These are phyloP conservation scores for Amblyopsis rosae DNA, from an alignment of 2,113 vertebrate species.

Conservation along the genomic window DNA sequence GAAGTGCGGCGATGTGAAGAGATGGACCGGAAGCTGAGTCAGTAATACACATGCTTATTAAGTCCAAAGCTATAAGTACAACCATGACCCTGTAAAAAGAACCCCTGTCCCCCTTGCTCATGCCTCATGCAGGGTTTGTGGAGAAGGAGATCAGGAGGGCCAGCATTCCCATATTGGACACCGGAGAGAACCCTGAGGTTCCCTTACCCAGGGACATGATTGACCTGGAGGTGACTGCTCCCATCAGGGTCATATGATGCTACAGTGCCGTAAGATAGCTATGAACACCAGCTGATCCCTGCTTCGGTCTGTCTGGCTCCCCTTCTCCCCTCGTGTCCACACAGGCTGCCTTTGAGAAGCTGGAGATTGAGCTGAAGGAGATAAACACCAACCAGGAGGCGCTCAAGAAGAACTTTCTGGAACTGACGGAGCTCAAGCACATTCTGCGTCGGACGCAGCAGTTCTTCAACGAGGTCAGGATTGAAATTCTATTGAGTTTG, in stretches of 20 bases:
- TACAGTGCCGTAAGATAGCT: not conserved
- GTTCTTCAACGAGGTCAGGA: slow-evolving; percentile 97
- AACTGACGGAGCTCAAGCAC: slow-evolving; percentile 96
- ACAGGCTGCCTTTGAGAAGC: slow-evolving; percentile 98
- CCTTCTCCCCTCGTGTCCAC: not conserved
- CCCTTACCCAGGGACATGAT: slow-evolving; percentile 98
- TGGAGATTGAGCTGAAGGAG: slow-evolving; percentile 97
- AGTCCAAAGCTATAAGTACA: not conserved
- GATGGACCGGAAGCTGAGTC: slow-evolving; percentile 97
- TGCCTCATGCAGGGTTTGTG: slow-evolving; percentile 84
- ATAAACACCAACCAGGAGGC: slow-evolving; percentile 99
- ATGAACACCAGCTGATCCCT: not conserved
- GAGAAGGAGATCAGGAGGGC: slow-evolving; percentile 98
- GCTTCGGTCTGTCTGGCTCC: not conserved
- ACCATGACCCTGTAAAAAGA: not conserved
- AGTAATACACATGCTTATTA: slow-evolving; percentile 51
- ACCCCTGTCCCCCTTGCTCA: not conserved
- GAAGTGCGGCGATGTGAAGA: slow-evolving; percentile 96
- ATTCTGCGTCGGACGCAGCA: slow-evolving; percentile 98
- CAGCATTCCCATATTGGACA: slow-evolving; percentile 89
- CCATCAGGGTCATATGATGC: not conserved
- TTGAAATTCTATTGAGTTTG: too few species aligned
- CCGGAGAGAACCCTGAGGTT: slow-evolving; percentile 96
- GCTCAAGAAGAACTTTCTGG: slow-evolving; percentile 96
- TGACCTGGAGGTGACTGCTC: slow-evolving; percentile 89